These are phyloP conservation scores for Himalopsyche phryganea DNA, from an alignment of 1,140 invertebrate genomes.

Conservation along the genomic window DNA sequence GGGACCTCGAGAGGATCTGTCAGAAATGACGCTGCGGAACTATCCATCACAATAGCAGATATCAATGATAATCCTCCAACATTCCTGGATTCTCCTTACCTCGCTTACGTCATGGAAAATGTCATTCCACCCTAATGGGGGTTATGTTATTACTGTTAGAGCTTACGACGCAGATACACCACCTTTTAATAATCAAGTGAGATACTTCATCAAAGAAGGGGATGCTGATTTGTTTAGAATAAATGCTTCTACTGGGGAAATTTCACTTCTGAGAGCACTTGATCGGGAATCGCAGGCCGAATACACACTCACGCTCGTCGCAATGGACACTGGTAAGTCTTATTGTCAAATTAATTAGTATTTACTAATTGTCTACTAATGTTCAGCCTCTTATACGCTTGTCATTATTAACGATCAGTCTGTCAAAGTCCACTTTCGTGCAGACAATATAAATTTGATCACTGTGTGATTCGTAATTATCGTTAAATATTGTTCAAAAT, in stretches of 20 bases:
- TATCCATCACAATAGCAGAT: slow-evolving; percentile 74
- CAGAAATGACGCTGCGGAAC: slow-evolving; percentile 68
- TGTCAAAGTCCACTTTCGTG: too few species aligned
- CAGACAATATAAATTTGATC: too few species aligned
- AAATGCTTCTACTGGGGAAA: slow-evolving; percentile 84
- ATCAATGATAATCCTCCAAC: slow-evolving; percentile 94
- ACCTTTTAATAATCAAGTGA: slow-evolving; percentile 82
- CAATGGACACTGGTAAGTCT: slow-evolving; percentile 86
- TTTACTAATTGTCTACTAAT: too few species aligned
- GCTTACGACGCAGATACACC: slow-evolving; percentile 89
- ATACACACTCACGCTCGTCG: slow-evolving; percentile 80
- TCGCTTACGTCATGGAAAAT: slow-evolving; percentile 91
- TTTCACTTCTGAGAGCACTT: slow-evolving; percentile 73
- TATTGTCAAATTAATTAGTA: too few species aligned
- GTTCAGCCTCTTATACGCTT: too few species aligned
- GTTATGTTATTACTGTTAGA: slow-evolving; percentile 75
- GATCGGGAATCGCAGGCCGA: slow-evolving; percentile 80
- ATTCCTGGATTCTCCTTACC: slow-evolving; percentile 86
- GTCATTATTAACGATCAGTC: too few species aligned
- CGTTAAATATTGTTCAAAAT: too few species aligned
- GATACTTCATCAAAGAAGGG: slow-evolving; percentile 90
- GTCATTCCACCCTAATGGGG: slow-evolving; percentile 70
- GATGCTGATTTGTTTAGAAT: slow-evolving; percentile 84
- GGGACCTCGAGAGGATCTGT: slow-evolving; percentile 57
- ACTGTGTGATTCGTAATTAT: too few species aligned